Conservation (phyloP, 2,797 vertebrate genomes). For the Lithobates sylvaticus region DNA sequence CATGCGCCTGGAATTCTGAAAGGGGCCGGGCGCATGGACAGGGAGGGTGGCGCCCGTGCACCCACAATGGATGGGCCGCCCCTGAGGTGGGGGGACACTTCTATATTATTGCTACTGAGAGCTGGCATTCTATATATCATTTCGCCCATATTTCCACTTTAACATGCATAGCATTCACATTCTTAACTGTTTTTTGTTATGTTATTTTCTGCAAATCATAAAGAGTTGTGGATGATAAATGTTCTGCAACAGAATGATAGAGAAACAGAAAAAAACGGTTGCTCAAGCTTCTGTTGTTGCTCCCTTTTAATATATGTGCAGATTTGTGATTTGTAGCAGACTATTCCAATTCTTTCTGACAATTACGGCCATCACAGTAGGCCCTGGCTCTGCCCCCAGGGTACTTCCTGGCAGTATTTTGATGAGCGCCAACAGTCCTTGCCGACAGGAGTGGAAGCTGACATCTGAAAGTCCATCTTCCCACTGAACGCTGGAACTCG, state of each 20-base stretch:
- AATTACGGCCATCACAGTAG: background rate
- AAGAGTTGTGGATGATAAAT: background rate
- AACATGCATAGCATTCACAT: no score
- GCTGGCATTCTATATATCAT: no score
- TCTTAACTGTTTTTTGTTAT: no score
- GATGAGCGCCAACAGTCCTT: slow-evolving; percentile 15
- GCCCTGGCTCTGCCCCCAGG: slow-evolving; percentile 4
- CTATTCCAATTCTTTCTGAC: slow-evolving; percentile 23
- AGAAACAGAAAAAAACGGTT: background rate
- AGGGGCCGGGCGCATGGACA: no score
- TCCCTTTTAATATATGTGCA: background rate
- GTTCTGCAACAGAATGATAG: background rate
- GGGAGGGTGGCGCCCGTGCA: no score
- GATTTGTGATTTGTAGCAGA: background rate
- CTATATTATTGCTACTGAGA: no score
- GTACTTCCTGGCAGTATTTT: slow-evolving; percentile 10
- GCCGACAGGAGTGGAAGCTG: background rate
- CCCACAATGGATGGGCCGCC: no score
- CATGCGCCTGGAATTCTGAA: no score
- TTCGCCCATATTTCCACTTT: no score
- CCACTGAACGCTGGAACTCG: background rate
- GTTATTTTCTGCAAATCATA: background rate
- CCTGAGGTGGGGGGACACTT: no score
- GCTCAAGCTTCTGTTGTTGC: background rate
- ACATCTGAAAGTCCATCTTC: slow-evolving; percentile 21